phyloP scores from a whole-genome alignment of 2,888 invertebrate genomes.

The Polyommatus iphigenia region DNA sequence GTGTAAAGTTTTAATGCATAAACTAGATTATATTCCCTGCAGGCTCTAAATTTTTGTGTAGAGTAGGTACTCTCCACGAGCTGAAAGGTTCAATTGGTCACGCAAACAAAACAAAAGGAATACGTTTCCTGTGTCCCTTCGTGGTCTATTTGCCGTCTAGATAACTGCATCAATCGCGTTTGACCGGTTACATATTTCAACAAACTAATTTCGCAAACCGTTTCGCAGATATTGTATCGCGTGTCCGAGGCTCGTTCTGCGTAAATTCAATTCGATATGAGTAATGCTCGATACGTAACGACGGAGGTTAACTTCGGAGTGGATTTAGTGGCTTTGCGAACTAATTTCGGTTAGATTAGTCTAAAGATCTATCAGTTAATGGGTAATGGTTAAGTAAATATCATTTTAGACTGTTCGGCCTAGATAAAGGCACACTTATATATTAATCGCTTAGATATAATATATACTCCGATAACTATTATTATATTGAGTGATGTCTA shows the following conservation, averaged over 20 bases:
- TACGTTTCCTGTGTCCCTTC: neutral
- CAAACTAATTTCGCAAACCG: constrained; percentile 17
- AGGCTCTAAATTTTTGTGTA: too few relatives aligned
- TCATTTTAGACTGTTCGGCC: neutral
- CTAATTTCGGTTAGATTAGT: constrained; percentile 25
- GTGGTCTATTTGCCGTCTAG: neutral
- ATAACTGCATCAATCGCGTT: neutral
- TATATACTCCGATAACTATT: too few relatives aligned
- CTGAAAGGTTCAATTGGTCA: neutral
- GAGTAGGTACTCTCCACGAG: too few relatives aligned
- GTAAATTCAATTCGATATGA: constrained; percentile 22
- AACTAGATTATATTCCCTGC: neutral
- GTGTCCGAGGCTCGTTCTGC: constrained; percentile 6
- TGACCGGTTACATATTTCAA: constrained; percentile 18
- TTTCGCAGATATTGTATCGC: constrained; percentile 22
- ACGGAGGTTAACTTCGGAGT: constrained; percentile 10
- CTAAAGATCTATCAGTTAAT: constrained; percentile 5
- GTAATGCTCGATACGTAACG: constrained; percentile 18
- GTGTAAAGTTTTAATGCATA: neutral
- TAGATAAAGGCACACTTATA: too few relatives aligned
- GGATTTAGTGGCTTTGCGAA: constrained; percentile 1
- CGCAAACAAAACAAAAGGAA: neutral
- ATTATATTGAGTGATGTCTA: too few relatives aligned
- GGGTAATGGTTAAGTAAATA: neutral
- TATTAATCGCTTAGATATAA: too few relatives aligned